Evolutionary conservation across 1,140 invertebrate genomes (phyloP).

Genomic region (Probaryconus sp.): DNA sequence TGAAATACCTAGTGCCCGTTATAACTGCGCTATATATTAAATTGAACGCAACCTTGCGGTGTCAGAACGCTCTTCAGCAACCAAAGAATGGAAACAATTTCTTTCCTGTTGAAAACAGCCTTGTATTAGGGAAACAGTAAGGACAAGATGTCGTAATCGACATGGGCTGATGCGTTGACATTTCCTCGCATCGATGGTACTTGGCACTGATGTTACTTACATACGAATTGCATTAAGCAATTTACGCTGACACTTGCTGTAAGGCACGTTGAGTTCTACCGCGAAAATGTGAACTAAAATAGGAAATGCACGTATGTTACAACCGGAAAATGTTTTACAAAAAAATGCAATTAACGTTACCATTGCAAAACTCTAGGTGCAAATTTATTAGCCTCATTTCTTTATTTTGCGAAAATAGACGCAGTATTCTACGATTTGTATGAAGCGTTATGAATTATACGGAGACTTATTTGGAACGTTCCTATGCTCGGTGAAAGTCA

Average conservation of each 20-base stretch:
- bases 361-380: too few species aligned
- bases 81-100: constrained; percentile 57
- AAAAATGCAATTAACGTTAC: constrained; percentile 37
- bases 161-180: constrained; percentile 61
- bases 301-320: constrained; percentile 43
- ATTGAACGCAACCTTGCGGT: constrained; percentile 47
- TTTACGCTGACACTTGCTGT: constrained; percentile 57
- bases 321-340: constrained; percentile 32
- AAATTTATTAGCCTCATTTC: too few species aligned
- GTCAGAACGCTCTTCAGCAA: constrained; percentile 42
- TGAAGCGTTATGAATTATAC: too few species aligned
- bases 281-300: constrained; percentile 31
- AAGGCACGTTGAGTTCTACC: constrained; percentile 54
- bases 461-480: too few species aligned
- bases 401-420: too few species aligned
- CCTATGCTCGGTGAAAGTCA: too few species aligned
- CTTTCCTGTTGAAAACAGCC: constrained; percentile 46
- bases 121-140: constrained; percentile 50
- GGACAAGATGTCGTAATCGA: constrained; percentile 58
- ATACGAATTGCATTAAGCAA: constrained; percentile 64
- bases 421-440: too few species aligned
- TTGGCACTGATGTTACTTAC: constrained; percentile 59
- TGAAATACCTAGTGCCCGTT: constrained; percentile 40
- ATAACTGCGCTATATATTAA: constrained; percentile 40
- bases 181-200: constrained; percentile 59